Conservation (phyloP, 2,888 invertebrate genomes). For the Xanthorhoe spadicearia region DNA sequence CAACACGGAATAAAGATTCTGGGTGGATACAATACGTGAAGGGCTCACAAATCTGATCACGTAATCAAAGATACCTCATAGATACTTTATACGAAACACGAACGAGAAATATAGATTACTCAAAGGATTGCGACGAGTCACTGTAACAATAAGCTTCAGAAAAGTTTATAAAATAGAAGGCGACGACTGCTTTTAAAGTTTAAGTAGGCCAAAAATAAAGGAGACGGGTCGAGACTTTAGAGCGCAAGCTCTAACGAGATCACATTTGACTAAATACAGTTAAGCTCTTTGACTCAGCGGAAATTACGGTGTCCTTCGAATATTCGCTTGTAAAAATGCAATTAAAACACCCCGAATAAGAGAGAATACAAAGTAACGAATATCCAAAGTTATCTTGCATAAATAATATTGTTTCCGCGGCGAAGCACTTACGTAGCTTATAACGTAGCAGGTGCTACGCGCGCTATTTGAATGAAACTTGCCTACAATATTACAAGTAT, state of each 20-base stretch:
- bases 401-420: slow-evolving; percentile 46
- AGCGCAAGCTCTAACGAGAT: slow-evolving; percentile 26
- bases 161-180: slow-evolving; percentile 23
- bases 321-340: background rate
- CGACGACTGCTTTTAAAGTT: slow-evolving; percentile 25
- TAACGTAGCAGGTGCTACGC: slow-evolving; percentile 61
- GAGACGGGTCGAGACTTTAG: slow-evolving; percentile 11
- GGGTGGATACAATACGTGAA: slow-evolving; percentile 27
- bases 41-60: slow-evolving; percentile 27
- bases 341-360: slow-evolving; percentile 2
- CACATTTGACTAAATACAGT: slow-evolving; percentile 33
- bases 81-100: slow-evolving; percentile 22
- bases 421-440: slow-evolving; percentile 49
- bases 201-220: slow-evolving; percentile 25
- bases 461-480: slow-evolving; percentile 58
- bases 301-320: slow-evolving; percentile 20
- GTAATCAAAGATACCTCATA: slow-evolving; percentile 27
- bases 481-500: slow-evolving; percentile 38
- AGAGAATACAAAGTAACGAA: slow-evolving; percentile 21
- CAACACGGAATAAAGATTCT: slow-evolving; percentile 28
- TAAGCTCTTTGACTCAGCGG: slow-evolving; percentile 28
- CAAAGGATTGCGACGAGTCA: slow-evolving; percentile 3
- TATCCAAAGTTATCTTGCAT: slow-evolving; percentile 19
- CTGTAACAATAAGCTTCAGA: background rate
- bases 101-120: slow-evolving; percentile 18